phyloP scores from a whole-genome alignment of 2,113 vertebrate species.

The Aramus guarauna region DNA sequence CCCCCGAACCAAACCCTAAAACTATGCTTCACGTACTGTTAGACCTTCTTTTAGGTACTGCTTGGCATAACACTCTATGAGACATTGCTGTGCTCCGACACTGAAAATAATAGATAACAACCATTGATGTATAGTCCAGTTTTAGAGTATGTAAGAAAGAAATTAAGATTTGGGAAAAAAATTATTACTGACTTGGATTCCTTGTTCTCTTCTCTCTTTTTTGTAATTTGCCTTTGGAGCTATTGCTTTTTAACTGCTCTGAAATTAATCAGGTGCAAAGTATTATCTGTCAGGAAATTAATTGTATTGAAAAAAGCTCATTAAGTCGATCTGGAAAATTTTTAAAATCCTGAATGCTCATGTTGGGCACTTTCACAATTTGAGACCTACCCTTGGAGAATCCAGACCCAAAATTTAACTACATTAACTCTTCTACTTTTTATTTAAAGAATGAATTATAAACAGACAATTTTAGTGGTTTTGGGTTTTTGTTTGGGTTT shows the following conservation, averaged over 20 bases:
- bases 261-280: constrained; percentile 32
- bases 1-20: not conserved
- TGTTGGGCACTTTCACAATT: not conserved
- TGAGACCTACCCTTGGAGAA: not conserved
- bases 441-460: not conserved
- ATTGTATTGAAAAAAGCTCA: not conserved
- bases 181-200: not conserved
- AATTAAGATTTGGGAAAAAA: not conserved
- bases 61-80: not conserved
- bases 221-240: not conserved
- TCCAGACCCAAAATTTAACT: not conserved
- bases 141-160: not conserved
- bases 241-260: constrained; percentile 11
- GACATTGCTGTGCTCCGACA: not conserved
- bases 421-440: not conserved
- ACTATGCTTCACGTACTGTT: not conserved
- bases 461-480: not conserved
- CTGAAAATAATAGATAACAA: not conserved
- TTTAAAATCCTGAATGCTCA: not conserved
- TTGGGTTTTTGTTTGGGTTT: too few species aligned
- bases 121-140: not conserved
- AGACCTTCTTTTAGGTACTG: not conserved
- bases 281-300: constrained; percentile 25
- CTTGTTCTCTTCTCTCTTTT: not conserved
- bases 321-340: not conserved